Base-by-base conservation (phyloP, 23 tunicate genomes). In the Ciona savignyi region DNA sequence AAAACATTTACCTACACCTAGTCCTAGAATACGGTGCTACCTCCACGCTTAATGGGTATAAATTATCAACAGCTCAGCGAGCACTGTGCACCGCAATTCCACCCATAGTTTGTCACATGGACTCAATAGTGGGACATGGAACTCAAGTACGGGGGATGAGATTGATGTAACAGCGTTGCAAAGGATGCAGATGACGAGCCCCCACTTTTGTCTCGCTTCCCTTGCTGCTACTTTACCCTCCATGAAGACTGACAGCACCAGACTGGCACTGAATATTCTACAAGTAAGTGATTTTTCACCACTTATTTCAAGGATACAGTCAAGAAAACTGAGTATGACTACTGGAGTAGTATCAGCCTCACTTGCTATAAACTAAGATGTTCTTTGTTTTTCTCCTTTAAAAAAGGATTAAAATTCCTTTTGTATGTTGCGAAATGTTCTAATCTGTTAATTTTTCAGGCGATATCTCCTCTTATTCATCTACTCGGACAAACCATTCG, bases 121-220 rank as follows among this genome's bases (percentile, higher is more conserved):
- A 9, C 15, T 42, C 56, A 42, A 42, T 42, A 42, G 56, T 42
- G 9, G 9, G 56, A 15, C 15, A 15, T 82, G 87, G 87, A 33
- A 82, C 33, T 67, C 87, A 2, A 68, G 49, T 30, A 33, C 33
- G 2, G 48, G 30, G 31, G 66, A 73, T 26, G 97, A 90, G 35
- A 81, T 78, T 49, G 77, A 78, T 28, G 42, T 79, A 62, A 19
- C 77, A 2, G 74, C 82, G 19, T 42, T 83, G 21, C 85, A 83
- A 70, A 65, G 83, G 24, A 72, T 85, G 0, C 83, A 86, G 31
- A 63, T 90, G 22, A 71, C 77, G 20, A 61, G 85, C 28, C 83
- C 82, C 1, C 90, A 91, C 70, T 91, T 84, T 61, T 73, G 80
- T 60, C 56, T 91, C 35, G 65, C 86, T 30, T 28, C 82, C 20